Conservation (phyloP, 2,888 invertebrate genomes). For the Junonia oenone region DNA sequence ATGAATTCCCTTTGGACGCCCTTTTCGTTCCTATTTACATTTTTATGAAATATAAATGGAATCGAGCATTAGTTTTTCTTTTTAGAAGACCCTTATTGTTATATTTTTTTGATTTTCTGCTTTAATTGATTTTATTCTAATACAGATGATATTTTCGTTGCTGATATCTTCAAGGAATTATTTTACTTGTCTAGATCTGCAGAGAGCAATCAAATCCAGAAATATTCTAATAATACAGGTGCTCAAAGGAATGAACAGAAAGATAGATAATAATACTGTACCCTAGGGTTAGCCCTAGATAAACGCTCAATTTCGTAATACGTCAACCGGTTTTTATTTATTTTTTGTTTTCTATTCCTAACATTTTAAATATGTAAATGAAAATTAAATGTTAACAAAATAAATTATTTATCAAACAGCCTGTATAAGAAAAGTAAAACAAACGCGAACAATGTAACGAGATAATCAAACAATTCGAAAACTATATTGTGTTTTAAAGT, state of each 20-base stretch:
- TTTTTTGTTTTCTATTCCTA: no score
- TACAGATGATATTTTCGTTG: background rate
- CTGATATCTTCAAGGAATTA: background rate
- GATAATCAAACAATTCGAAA: background rate
- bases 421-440: background rate
- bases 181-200: no score
- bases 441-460: background rate
- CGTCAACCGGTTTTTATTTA: no score
- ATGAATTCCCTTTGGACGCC: slow-evolving; percentile 44
- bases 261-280: no score
- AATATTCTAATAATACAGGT: no score
- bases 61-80: slow-evolving; percentile 26
- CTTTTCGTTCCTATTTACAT: slow-evolving; percentile 53
- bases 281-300: no score
- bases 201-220: no score
- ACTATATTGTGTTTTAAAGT: slow-evolving; percentile 14
- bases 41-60: slow-evolving; percentile 56
- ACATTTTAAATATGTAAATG: no score
- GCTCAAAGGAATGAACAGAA: no score
- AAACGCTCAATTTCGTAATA: no score
- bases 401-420: background rate
- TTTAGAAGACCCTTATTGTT: slow-evolving; percentile 25
- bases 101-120: background rate
- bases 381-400: background rate
- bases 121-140: background rate